Evolutionary conservation across 2,888 invertebrate genomes (phyloP).

Genomic region (Colletes collaris): DNA sequence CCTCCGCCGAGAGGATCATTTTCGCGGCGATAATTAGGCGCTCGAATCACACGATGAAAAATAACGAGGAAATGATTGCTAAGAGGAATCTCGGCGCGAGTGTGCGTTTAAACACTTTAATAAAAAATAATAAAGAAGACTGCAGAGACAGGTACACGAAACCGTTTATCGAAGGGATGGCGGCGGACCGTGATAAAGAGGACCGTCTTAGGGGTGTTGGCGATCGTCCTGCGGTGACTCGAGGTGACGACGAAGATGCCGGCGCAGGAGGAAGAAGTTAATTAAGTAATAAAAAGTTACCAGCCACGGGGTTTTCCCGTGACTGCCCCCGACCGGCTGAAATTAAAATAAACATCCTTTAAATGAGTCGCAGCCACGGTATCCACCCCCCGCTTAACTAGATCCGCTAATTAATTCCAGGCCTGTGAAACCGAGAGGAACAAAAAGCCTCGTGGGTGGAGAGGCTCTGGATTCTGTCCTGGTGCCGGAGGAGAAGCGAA

Average conservation of each 20-base stretch:
- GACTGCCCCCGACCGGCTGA: conserved; percentile 64
- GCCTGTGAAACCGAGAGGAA: conserved; percentile 79
- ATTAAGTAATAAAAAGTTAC: conserved; percentile 81
- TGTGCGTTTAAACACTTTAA: conserved; percentile 9
- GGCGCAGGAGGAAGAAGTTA: conserved; percentile 72
- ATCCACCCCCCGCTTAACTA: conserved; percentile 68
- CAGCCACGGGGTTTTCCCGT: conserved; percentile 53
- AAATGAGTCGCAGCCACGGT: conserved; percentile 77
- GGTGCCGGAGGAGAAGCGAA: conserved; percentile 53
- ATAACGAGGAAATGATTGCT: conserved; percentile 82
- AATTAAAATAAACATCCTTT: conserved; percentile 82
- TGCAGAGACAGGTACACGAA: background rate
- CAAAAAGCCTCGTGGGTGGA: conserved; percentile 57
- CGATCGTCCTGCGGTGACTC: conserved; percentile 30
- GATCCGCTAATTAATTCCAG: conserved; percentile 80
- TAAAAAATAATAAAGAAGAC: background rate
- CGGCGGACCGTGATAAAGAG: conserved; percentile 23
- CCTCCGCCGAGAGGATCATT: conserved; percentile 72
- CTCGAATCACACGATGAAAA: conserved; percentile 74
- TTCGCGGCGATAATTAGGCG: conserved; percentile 81
- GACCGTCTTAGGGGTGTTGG: conserved; percentile 25
- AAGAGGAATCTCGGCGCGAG: conserved; percentile 25
- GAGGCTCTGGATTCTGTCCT: conserved; percentile 54
- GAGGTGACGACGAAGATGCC: conserved; percentile 52
- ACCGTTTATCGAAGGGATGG: conserved; percentile 12